A percentile compares a stretch with the other conserved stretches of the same genome.
Conservation (phyloP, 2,888 invertebrate genomes). For the Hoplodrina blanda region DNA sequence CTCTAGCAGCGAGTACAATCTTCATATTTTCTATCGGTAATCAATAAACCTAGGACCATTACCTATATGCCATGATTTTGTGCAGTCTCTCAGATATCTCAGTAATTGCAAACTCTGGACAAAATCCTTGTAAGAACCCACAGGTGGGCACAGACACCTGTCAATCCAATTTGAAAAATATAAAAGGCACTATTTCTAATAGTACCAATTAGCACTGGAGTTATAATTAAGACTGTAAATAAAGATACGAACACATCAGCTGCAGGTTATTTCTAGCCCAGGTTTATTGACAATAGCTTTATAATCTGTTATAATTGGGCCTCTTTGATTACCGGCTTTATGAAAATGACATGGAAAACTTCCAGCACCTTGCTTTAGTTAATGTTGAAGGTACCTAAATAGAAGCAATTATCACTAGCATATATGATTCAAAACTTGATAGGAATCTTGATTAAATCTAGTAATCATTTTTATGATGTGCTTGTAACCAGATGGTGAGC, state of each 20-base stretch:
- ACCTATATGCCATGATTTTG: too few relatives aligned
- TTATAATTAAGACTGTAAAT: neutral
- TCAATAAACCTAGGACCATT: too few relatives aligned
- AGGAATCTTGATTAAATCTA: conserved; percentile 13
- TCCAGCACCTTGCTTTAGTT: conserved; percentile 17
- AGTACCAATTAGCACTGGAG: neutral
- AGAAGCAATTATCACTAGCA: neutral
- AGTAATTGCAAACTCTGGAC: neutral
- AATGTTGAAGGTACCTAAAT: neutral
- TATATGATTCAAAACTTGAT: conserved; percentile 8
- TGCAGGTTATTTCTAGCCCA: conserved; percentile 9
- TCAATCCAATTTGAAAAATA: conserved; percentile 18
- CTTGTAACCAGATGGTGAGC: neutral
- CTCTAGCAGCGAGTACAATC: too few relatives aligned
- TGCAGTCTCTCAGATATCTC: too few relatives aligned
- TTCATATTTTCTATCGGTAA: too few relatives aligned
- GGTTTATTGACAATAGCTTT: conserved; percentile 11
- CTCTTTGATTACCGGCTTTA: conserved; percentile 4
- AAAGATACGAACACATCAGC: conserved; percentile 2
- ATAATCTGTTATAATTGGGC: neutral
- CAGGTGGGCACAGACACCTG: conserved; percentile 16
- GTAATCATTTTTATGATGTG: conserved; percentile 6
- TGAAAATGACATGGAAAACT: neutral
- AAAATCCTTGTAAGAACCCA: neutral
- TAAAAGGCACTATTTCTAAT: conserved; percentile 2